Evolutionary conservation across 92 coral and sea anemone species (phyloP), one percentile per base, ranked within the genome.

Genomic region (Phenganax subtilis): DNA sequence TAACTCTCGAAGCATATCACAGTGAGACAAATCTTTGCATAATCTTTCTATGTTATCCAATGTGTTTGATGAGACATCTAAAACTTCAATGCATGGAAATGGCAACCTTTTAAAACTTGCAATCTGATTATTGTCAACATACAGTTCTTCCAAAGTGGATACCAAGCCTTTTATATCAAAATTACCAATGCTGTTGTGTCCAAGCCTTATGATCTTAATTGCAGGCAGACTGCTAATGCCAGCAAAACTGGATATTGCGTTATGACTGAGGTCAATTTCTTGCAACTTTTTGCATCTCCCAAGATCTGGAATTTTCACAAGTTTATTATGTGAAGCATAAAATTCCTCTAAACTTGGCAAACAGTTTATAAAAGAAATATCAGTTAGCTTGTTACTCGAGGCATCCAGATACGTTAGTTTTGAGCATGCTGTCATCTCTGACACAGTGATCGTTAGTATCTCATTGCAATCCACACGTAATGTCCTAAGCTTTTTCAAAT

Each of bases 211-310:
- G 15, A 66, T 54, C 51, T 59, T 61, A 52, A 79, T 70, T 57
- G 60, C 74, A 14, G 85, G 82, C 68, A 91, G 82, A 30, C 90
- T 89, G 54, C 58, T 86, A 47, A 94, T 83, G 3, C 97, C 97
- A 55, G 96, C 84, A 52, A 94, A 52, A 69, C 92, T 91, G 11
- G 88, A 65, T 59, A 94, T 80, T 52, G 82, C 86, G 75, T 94
- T 94, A 71, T 90, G 85, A 57, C 97, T 92, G n/a, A 92, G 71
- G 81, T 94, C 98, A 66, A 94, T 73, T 59, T 94, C 98, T 60
- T 89, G 92, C 25, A 94, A 74, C 92, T 94, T 89, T 70, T 87
- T 88, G 74, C 98, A 94, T 76, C 98, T 85, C 17, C 98, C 97
- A 55, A 94, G 79, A 81, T 90, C 96, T 54, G 97, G 89, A 17